Percentiles rank a stretch among this genome's conserved stretches.
Conservation (phyloP, 2,888 invertebrate genomes). For the Erannis defoliaria region DNA sequence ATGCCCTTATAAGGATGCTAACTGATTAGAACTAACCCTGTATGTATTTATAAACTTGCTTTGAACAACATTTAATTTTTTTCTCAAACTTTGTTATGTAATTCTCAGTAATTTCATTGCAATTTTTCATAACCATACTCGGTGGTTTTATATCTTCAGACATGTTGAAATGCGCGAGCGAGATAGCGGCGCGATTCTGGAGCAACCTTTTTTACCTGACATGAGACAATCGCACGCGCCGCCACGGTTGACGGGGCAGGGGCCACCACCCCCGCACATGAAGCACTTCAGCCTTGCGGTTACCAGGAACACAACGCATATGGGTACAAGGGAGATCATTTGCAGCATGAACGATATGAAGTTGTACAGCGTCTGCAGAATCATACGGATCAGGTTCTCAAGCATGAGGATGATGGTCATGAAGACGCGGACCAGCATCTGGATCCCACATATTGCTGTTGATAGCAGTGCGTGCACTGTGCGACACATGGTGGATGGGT, state of each 20-base stretch:
- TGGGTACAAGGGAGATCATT: slow-evolving; percentile 72
- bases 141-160: no score
- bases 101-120: no score
- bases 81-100: no score
- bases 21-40: no score
- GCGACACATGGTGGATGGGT: slow-evolving; percentile 68
- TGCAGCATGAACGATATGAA: slow-evolving; percentile 74
- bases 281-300: slow-evolving; percentile 71
- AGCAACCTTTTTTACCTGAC: slow-evolving; percentile 55
- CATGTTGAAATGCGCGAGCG: no score
- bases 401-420: slow-evolving; percentile 77
- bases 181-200: no score
- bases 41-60: no score
- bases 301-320: slow-evolving; percentile 70
- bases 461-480: slow-evolving; percentile 67
- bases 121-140: no score
- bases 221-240: slow-evolving; percentile 73
- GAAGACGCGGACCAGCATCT: slow-evolving; percentile 74
- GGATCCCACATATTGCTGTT: slow-evolving; percentile 68
- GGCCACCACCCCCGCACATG: slow-evolving; percentile 74
- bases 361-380: slow-evolving; percentile 74
- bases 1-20: no score
- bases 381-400: slow-evolving; percentile 74
- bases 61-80: no score
- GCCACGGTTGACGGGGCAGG: slow-evolving; percentile 67